Evolutionary conservation across 2,888 invertebrate species (phyloP), one percentile per base, ranked within the genome.

Genomic region (Psylliodes chrysocephalus): DNA sequence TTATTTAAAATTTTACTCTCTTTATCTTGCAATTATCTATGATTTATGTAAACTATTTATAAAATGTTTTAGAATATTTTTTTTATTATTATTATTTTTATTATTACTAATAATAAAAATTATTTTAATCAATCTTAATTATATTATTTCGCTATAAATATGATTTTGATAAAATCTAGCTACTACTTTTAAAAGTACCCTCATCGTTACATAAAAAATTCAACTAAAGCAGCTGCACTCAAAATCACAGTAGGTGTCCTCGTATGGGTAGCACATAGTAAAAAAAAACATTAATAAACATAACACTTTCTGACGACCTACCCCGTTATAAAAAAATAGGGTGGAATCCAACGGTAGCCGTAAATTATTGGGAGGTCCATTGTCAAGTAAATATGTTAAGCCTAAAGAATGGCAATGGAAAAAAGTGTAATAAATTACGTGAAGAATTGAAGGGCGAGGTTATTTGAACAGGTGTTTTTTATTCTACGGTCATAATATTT

Each of bases 341-440:
- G 56, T 52, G 56, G 38, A 18, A 42, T 59, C 15, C 47, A 51
- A 25, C 46, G 19, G 64, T 57, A 51, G 64, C 51, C 25, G 60
- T 63, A 65, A 68, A 57, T 65, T 59, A 54, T 51, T 28, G 57
- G 56, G 55, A 51, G 42, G 59, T 47, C 35, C 44, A 49, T 68
- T 68, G 67, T 65, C 51, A 63, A 54, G 52, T 62, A 47, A 47
- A 54, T 53, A 56, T 10, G 55, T 55, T 33, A 42, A 54, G 28
- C 28, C 42, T 15, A 17, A 54, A 42, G 2, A 54, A 54, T 10
- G 35, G 14, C 35, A 18, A 28, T 17, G 17, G 14, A 6, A 49
- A 28, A 15, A 30, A 1, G 17, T 30, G 15, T 4, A 5, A 22
- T 19, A 22, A 22, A 12, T 2, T 19, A 22, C 12, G 22, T 22